Base-by-base conservation (phyloP, 2,113 vertebrate species). In the Puntigrus tetrazona region DNA sequence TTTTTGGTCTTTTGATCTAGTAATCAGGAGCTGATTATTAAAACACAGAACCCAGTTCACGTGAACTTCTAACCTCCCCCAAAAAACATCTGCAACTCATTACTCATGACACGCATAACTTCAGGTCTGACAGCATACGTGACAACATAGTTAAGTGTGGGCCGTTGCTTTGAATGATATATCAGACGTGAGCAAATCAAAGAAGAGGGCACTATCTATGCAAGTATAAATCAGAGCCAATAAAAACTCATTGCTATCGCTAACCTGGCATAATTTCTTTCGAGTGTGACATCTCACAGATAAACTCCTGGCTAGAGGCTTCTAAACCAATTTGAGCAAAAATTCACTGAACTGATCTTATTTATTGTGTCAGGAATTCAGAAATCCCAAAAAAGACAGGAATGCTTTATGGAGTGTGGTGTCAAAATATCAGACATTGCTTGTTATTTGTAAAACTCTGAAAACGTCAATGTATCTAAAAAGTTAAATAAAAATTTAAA, bases 191-290 rank as follows among this genome's bases (percentile, higher is more conserved):
- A 63, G 57, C 57, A 79, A 27, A 61, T 25, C 2, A 25, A 34
- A n/a, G 31, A n/a, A 79, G 25, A 79, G 18, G 16, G 22, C 36
- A 29, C 18, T 34, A 76, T 50, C 45, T 20, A 18, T 14, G 4
- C 27, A 81, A 65, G 50, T 31, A 69, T 69, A 81, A 63, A 43
- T 45, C 77, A 45, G 57, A 10, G 78, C 78, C 78, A 65, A 45
- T 65, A 63, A 63, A 65, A 69, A 81, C 18, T 25, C 6, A 5
- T 55, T 59, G 31, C 29, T 59, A 59, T 65, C 43, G 29, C 59
- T 13, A 80, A 43, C 25, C 25, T 65, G 55, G 14, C 43, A 65
- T 63, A n/a, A 38, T 45, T 63, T 80, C 16, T 65, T 45, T 61
- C 57, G 63, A 29, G 43, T 3, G 50, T 10, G 36, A 59, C 78